Base-by-base conservation (phyloP, 2,797 vertebrate species). In the Anomalospiza imberbis region DNA sequence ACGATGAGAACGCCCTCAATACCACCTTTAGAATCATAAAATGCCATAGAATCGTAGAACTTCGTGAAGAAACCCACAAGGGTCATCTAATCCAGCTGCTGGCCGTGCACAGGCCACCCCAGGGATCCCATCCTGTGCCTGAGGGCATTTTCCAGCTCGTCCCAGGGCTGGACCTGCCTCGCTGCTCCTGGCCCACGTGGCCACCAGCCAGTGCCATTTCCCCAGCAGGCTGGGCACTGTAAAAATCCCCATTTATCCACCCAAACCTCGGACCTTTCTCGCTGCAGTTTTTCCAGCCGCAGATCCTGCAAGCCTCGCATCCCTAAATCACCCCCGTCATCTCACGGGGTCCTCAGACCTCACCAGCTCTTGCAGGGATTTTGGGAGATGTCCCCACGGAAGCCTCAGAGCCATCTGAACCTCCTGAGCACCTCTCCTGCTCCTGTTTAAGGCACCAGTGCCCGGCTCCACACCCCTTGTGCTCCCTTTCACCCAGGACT, bases 81-180 rank as follows among this genome's bases (percentile, higher is more conserved):
- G 58, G 72, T 10, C 29, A 65, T 14, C 45, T 5, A 17, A 26
- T 10, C 17, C 79, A 57, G 29, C 50, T 76, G 19, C 36, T 57
- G 50, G 36, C 28, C 1, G 3, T 48, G 48, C 77, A 36, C 40
- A 13, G 17, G 34, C 10, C 28, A 29, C 9, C 13, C 12, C 61
- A 42, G 22, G 10, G 31, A 77, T 63, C 21, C 44, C 65, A 71
- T 2, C 51, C 79, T 31, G 36, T 15, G 7, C 55, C 55, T 50
- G 42, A 22, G 42, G 32, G 24, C 0, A 0, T 32, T 68, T 9
- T 22, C 55, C 78, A 75, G 36, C 47, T 50, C 13, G 0, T n/a
- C 17, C 2, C 10, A n/a, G n/a, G 48, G 38, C 48, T 2, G 34
- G 34, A 72, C 32, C 48, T 28, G 54, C 38, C 42, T n/a, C 1